Percentiles rank a stretch among this genome's conserved stretches.
phyloP scores from a whole-genome alignment of 2,888 invertebrate genomes.

The Ethmia dodecea region DNA sequence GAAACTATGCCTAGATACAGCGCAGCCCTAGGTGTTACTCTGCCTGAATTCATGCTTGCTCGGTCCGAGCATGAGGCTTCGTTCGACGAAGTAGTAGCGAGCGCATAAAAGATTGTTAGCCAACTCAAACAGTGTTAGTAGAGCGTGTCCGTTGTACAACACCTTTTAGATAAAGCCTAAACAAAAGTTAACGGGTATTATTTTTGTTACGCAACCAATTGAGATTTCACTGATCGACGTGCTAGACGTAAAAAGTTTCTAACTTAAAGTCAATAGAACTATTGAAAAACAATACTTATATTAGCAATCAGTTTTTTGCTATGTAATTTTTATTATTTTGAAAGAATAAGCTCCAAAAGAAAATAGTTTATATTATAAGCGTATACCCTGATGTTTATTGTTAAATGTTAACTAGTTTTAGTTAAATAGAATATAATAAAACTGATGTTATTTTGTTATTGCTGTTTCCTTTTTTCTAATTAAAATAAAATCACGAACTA shows the following conservation, averaged over 20 bases:
- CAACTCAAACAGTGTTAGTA: constrained; percentile 56
- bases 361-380: too few relatives aligned
- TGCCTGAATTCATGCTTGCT: constrained; percentile 83
- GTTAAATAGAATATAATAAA: constrained; percentile 40
- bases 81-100: constrained; percentile 78
- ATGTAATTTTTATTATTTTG: too few relatives aligned
- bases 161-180: constrained; percentile 49
- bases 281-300: too few relatives aligned
- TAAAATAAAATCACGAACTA: too few relatives aligned
- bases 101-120: constrained; percentile 58
- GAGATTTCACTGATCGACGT: constrained; percentile 55
- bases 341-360: too few relatives aligned
- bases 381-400: too few relatives aligned
- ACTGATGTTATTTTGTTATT: constrained; percentile 29
- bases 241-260: constrained; percentile 30
- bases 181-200: constrained; percentile 45
- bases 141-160: constrained; percentile 67
- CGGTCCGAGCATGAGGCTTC: constrained; percentile 82
- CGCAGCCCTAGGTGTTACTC: constrained; percentile 77
- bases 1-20: constrained; percentile 82
- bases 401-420: constrained; percentile 69
- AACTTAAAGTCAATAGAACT: too few relatives aligned
- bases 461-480: constrained; percentile 13
- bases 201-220: constrained; percentile 59
- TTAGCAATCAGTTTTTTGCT: too few relatives aligned